Percentiles rank a stretch among this genome's conserved stretches.
Conservation (phyloP, 2,888 invertebrate genomes). For the Nezara viridula region DNA sequence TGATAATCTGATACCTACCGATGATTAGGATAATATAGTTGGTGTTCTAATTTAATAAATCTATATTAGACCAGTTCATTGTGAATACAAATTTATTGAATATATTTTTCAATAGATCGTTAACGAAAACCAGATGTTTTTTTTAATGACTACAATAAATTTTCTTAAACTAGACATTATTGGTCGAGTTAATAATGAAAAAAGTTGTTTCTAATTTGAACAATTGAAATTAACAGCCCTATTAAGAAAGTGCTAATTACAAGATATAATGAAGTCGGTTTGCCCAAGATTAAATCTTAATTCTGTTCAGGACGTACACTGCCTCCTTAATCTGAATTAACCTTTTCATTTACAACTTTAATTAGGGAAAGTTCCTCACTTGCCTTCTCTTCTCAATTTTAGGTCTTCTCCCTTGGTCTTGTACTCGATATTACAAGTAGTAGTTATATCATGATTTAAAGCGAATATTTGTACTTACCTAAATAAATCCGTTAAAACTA, state of each 20-base stretch:
- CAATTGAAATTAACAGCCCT: constrained; percentile 21
- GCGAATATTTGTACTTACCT: no score
- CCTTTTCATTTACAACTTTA: constrained; percentile 18
- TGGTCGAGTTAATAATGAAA: neutral
- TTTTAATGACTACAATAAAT: neutral
- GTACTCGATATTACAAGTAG: no score
- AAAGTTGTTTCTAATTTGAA: neutral
- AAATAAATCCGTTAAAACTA: no score
- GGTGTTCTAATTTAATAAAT: no score
- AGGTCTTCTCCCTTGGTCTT: neutral
- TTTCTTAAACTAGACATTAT: neutral
- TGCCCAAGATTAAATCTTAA: constrained; percentile 7
- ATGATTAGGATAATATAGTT: no score
- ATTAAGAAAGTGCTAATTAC: neutral
- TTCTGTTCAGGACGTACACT: constrained; percentile 72
- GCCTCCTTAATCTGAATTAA: constrained; percentile 14
- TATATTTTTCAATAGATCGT: no score
- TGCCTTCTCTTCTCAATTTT: neutral
- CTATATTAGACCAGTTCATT: no score
- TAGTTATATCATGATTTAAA: no score
- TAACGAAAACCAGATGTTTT: neutral
- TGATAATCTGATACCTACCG: no score
- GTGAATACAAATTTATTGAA: no score
- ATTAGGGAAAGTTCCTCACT: neutral
- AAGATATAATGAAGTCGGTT: constrained; percentile 32